These are phyloP conservation scores for Penaeus indicus DNA, from an alignment of 1,140 invertebrate species.

Conservation along the genomic window DNA sequence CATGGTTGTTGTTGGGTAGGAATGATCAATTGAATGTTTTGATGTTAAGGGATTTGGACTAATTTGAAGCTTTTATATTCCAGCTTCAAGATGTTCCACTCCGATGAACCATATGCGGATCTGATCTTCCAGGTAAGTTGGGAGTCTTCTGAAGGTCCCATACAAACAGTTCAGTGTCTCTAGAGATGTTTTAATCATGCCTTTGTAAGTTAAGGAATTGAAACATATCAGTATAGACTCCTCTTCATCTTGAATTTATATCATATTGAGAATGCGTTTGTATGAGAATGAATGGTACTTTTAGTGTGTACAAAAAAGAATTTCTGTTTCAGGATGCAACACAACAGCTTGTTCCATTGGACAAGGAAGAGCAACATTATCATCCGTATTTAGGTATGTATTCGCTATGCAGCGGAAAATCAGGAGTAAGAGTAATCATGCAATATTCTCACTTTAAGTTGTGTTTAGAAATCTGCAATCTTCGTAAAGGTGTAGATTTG, in stretches of 20 bases:
- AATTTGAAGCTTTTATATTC: slow-evolving; percentile 62
- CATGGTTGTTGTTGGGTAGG: not conserved
- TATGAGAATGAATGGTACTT: not conserved
- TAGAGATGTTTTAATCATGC: too few relatives aligned
- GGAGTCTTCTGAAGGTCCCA: too few relatives aligned
- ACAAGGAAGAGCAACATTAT: slow-evolving; percentile 67
- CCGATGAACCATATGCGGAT: slow-evolving; percentile 83
- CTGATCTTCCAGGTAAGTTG: slow-evolving; percentile 79
- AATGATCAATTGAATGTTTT: not conserved
- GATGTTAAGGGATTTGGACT: not conserved
- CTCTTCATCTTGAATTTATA: not conserved
- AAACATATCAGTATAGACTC: too few relatives aligned
- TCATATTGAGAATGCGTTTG: not conserved
- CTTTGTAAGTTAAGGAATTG: too few relatives aligned
- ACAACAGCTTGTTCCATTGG: slow-evolving; percentile 78
- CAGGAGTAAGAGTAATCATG: too few relatives aligned
- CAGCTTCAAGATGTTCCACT: slow-evolving; percentile 92
- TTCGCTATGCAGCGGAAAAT: not conserved
- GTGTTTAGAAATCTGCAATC: too few relatives aligned
- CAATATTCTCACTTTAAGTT: not conserved
- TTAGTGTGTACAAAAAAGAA: not conserved
- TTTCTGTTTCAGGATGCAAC: slow-evolving; percentile 81
- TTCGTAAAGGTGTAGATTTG: not conserved
- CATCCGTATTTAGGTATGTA: slow-evolving; percentile 56
- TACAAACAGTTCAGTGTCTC: not conserved